phyloP scores from a whole-genome alignment of 1,140 invertebrate species.

The Colletes latitarsis region DNA sequence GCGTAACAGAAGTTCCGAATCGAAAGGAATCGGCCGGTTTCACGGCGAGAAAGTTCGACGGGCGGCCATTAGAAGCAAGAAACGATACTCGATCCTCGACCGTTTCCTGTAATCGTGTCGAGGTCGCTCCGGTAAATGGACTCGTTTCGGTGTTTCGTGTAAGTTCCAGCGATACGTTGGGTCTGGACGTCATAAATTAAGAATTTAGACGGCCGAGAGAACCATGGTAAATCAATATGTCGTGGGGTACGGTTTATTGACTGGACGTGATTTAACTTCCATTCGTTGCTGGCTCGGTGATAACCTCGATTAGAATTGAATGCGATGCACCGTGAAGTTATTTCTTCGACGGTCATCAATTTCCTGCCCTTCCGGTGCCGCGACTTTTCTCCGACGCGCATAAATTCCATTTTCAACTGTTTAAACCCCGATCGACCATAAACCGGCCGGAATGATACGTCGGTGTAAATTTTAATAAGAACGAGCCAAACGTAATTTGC shows the following conservation, averaged over 20 bases:
- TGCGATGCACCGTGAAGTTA: slow-evolving; percentile 1
- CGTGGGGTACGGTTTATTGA: slow-evolving; percentile 2
- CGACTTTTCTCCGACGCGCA: too few species aligned
- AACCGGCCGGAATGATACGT: too few species aligned
- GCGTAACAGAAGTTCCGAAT: too few species aligned
- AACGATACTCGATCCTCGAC: background rate
- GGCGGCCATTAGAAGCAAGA: background rate
- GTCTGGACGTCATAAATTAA: slow-evolving; percentile 20
- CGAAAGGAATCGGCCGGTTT: background rate
- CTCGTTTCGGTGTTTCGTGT: background rate
- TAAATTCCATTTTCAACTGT: too few species aligned
- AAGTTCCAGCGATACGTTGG: background rate
- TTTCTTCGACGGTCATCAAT: background rate
- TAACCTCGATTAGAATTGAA: slow-evolving; percentile 9
- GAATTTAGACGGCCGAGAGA: slow-evolving; percentile 9
- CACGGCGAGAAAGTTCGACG: background rate
- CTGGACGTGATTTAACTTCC: slow-evolving; percentile 30
- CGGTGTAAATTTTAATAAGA: too few species aligned
- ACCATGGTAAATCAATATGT: slow-evolving; percentile 21
- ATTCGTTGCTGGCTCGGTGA: background rate
- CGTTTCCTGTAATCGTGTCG: background rate
- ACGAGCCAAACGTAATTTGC: too few species aligned
- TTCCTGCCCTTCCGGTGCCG: too few species aligned
- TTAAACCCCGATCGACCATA: too few species aligned
- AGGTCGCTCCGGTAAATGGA: background rate